Percentiles rank a stretch among this genome's conserved stretches.
These are phyloP conservation scores for Drosophila multiciliata DNA, from an alignment of 2,888 invertebrate species.

Conservation along the genomic window DNA sequence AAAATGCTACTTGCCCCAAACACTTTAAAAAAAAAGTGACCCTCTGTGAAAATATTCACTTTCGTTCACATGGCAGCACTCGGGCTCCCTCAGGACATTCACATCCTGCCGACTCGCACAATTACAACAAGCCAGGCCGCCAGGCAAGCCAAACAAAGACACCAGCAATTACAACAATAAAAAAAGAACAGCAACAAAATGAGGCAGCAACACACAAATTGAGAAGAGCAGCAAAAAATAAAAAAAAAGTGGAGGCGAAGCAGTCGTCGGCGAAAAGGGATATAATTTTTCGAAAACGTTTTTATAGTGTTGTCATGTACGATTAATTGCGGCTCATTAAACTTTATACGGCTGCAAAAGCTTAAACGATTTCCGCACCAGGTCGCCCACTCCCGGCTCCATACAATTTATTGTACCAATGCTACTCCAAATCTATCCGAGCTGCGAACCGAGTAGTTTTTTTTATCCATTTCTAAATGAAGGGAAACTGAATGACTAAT, in stretches of 20 bases:
- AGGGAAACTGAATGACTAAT: constrained; percentile 9
- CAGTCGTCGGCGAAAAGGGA: constrained; percentile 29
- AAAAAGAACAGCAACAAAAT: constrained; percentile 1
- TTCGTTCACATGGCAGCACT: not conserved
- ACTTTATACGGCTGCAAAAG: constrained; percentile 82
- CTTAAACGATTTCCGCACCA: constrained; percentile 60
- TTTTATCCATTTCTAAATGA: not conserved
- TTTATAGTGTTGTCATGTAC: constrained; percentile 83
- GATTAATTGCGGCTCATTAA: constrained; percentile 85
- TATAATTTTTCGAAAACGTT: constrained; percentile 78
- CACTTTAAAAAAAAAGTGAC: not conserved
- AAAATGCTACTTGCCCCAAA: not conserved
- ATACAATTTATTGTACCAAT: not conserved
- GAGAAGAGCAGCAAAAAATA: constrained; percentile 10
- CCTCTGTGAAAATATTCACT: not conserved
- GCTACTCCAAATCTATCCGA: constrained; percentile 19
- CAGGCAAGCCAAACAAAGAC: constrained; percentile 50
- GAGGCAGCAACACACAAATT: constrained; percentile 16
- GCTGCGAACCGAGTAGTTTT: not conserved
- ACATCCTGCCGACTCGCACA: constrained; percentile 26
- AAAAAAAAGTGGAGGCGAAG: constrained; percentile 9
- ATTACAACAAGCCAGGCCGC: constrained; percentile 26
- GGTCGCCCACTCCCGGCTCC: constrained; percentile 2
- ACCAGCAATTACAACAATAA: constrained; percentile 55
- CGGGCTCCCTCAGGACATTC: constrained; percentile 12